Conservation (phyloP, 2,888 invertebrate species). For the Lycocerus yunnanus region DNA sequence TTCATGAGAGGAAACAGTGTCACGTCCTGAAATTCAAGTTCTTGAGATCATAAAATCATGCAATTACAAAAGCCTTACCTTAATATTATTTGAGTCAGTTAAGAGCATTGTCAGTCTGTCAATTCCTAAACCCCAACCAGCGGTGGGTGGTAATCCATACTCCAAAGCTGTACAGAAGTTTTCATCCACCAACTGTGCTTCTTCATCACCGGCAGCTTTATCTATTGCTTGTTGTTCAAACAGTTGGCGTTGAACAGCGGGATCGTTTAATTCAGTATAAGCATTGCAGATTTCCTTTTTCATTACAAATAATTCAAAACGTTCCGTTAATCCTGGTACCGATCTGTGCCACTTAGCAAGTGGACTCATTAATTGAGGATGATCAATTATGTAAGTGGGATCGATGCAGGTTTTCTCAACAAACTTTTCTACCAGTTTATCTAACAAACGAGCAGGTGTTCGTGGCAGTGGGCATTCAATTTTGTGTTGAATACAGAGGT, state of each 20-base stretch:
- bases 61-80: constrained; percentile 63
- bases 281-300: constrained; percentile 98
- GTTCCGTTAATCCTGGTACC: constrained; percentile 78
- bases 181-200: constrained; percentile 96
- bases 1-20: constrained; percentile 99
- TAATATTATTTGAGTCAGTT: constrained; percentile 97
- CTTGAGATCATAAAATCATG: background rate
- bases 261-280: constrained; percentile 99
- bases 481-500: constrained; percentile 71
- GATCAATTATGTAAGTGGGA: constrained; percentile 95
- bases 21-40: constrained; percentile 77
- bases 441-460: constrained; percentile 90
- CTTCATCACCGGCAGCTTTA: constrained; percentile 98
- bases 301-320: constrained; percentile 95
- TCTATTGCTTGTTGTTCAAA: constrained; percentile 97
- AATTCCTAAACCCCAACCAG: constrained; percentile 98
- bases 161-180: constrained; percentile 97
- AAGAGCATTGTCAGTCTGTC: constrained; percentile 98
- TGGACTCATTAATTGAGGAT: constrained; percentile 99
- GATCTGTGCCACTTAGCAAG: constrained; percentile 94
- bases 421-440: constrained; percentile 94
- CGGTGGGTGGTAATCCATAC: constrained; percentile 98
- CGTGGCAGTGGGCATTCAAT: constrained; percentile 93
- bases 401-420: constrained; percentile 94
- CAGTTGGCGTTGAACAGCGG: constrained; percentile 88